Base-by-base conservation (phyloP, 2,888 invertebrate species). In the Thera obeliscata region DNA sequence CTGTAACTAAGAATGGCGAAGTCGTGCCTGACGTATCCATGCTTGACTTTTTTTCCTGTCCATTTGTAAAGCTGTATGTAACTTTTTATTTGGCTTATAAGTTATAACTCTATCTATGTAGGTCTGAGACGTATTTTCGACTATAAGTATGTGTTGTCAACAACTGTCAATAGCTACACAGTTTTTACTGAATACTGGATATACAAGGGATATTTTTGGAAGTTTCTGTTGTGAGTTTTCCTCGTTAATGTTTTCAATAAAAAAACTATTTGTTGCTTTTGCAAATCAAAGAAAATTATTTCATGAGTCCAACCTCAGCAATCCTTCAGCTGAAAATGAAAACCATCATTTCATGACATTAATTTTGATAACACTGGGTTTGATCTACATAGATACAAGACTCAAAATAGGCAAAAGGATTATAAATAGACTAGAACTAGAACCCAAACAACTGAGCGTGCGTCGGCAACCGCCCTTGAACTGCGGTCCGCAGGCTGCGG, bases 381-480 rank as follows among this genome's bases (percentile, higher is more conserved):
- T 22, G 22, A 22, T 59, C 35, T 61, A 61, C 49, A 48, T 52
- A 56, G 54, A 64, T 35, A 35, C 33, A 33, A 55, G 61, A 49
- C 33, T 33, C 49, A 59, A 11, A 48, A 55, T 67, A 64, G 60
- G 62, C 61, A 62, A 60, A 56, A 66, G 12, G 43, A 69, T 70
- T 72, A 70, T 66, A 63, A 63, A 72, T 66, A 69, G 79, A 73
- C 70, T 73, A 66, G 73, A 22, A 22, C 22, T 22, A 22, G 22
- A 83, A 90, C 87, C 90, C 88, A 90, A 90, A 91, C 89, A 90
- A 87, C 82, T 81, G 82, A 76, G 84, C 85, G 81, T 81, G 82
- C 86, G 81, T 74, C 82, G 85, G 84, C 92, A 88, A 87, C 91
- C 93, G 92, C 89, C 93, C 92, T 93, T 93, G 93, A 92, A 93